Evolutionary conservation across 2,888 invertebrate genomes (phyloP), one percentile per base, ranked within the genome.

Genomic region (Globia sparganii): DNA sequence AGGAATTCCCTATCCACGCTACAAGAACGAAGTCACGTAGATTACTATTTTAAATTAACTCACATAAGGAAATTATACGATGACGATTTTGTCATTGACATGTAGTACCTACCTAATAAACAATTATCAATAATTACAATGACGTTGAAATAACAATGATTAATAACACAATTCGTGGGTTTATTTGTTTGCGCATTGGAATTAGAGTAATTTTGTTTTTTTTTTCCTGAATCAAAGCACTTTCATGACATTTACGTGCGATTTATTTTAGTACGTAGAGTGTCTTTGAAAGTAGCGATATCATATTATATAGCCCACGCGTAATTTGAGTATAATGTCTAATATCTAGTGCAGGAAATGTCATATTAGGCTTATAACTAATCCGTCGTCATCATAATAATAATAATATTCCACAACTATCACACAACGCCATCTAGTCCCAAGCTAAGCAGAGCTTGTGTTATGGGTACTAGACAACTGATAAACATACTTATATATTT

Each of bases 81-180:
- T 84, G 72, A 66, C 71, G 46, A 73, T 83, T 83, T 83, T 70
- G 58, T 37, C 76, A 83, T 83, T 83, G 72, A 64, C 74, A 34
- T 56, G n/a, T 73, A 46, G 11, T 40, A n/a, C n/a, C n/a, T n/a
- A n/a, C n/a, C n/a, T n/a, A 34, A 43, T 40, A 72, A 66, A 76
- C 64, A 76, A 77, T 70, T 80, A 80, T 37, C 61, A 80, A 53
- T 84, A 68, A 77, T 64, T 67, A n/a, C 25, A 18, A 72, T 74
- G 61, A 82, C 59, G 28, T 69, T 18, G 5, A 67, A 65, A 13
- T 43, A 53, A 28, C 31, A 4, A 15, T 66, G 25, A 49, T 49
- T 64, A 28, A 34, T 34, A 6, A 43, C 13, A 43, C 0, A 34
- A 43, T 68, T 76, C 5, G 34, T 21, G 49, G 21, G 40, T 75